Evolutionary conservation across 1,140 invertebrate genomes (phyloP), one percentile per base, ranked within the genome.

Genomic region (Augochlora pura): DNA sequence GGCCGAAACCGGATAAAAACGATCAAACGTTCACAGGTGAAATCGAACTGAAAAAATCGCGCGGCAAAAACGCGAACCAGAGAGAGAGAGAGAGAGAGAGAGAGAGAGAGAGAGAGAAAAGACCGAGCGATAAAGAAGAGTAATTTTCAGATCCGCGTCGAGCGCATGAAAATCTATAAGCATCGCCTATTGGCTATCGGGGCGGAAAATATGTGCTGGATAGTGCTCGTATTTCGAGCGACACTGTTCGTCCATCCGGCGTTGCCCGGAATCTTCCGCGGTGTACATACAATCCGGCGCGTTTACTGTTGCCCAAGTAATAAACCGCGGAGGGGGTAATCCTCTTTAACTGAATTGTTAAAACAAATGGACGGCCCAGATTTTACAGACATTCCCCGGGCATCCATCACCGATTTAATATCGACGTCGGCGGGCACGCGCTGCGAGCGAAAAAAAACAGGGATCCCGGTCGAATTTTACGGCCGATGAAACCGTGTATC

Each of bases 321-420:
- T 77, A 77, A 77, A 77, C 68, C 68, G 60, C 27, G 60, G 39
- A 42, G 70, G 59, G 42, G 42, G 42, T 63, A 77, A 77, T 77
- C 68, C 76, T 77, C 76, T 77, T 77, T 77, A 64, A 72, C 76
- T 72, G 76, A 77, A 77, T 77, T 71, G 76, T 77, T 77, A 72
- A 77, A 72, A 68, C 76, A 77, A 77, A 77, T 71, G 76, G 68
- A 77, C 60, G 76, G 76, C 32, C 68, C 60, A 77, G 76, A 77
- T 77, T 77, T 77, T 72, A 64, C 76, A 42, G 67, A 52, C 68
- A 25, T 42, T 71, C 62, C 39, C 46, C 21, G 57, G 49, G 32
- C 10, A 54, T 64, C 66, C 74, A 60, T 68, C 54, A 18, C 21
- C 54, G 46, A 72, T 77, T 77, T 77, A 77, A 77, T 77, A 77